phyloP scores from a whole-genome alignment of 2,113 vertebrate genomes.

The Emydura subglobosa region DNA sequence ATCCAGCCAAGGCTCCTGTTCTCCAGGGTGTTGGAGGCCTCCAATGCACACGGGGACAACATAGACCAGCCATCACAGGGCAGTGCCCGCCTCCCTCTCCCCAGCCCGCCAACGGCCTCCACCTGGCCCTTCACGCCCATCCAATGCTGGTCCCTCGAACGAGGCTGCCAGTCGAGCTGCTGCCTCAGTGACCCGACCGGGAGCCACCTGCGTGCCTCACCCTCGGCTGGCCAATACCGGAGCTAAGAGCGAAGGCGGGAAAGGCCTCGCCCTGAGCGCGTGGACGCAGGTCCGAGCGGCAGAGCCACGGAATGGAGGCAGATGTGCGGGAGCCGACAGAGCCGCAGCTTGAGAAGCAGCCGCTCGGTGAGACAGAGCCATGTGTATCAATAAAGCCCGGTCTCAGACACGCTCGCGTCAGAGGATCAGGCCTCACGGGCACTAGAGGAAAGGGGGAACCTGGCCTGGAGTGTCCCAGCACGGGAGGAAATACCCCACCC shows the following conservation, averaged over 20 bases:
- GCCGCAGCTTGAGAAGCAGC: not conserved
- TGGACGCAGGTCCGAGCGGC: not conserved
- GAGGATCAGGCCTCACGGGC: not conserved
- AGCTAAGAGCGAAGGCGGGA: not conserved
- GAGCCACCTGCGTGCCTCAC: not conserved
- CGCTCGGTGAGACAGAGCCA: not conserved
- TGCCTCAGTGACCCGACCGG: not conserved
- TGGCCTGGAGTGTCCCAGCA: not conserved
- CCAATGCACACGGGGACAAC: not conserved
- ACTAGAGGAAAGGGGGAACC: not conserved
- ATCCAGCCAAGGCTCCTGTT: not conserved
- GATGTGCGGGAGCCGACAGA: no score
- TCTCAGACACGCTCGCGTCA: not conserved
- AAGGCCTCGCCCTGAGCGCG: not conserved
- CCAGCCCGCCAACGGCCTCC: no score
- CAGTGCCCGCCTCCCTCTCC: not conserved
- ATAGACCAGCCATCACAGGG: not conserved
- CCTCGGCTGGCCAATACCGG: no score
- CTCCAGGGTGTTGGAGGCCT: not conserved
- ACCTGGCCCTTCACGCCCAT: no score
- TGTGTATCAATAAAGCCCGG: not conserved
- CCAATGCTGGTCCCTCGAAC: not conserved
- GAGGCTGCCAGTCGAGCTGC: no score
- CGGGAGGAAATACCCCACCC: not conserved
- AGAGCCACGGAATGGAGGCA: no score